Evolutionary conservation across 2,888 invertebrate genomes (phyloP).

Genomic region (Lepidocyrtinus sp.): DNA sequence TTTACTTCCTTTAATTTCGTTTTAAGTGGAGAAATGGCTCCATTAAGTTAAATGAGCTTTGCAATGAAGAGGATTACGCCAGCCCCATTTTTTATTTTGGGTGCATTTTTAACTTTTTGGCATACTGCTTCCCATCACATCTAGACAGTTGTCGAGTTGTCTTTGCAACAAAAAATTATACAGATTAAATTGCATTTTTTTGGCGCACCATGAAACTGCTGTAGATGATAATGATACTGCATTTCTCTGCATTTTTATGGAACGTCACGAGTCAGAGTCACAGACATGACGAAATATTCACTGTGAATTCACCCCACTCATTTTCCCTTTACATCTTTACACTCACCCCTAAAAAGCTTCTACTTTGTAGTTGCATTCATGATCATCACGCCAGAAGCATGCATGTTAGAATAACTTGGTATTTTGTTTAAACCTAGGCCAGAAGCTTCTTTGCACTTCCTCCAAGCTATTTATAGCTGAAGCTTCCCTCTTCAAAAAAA

Average conservation of each 20-base stretch:
- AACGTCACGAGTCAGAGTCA: slow-evolving; percentile 25
- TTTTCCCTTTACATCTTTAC: slow-evolving; percentile 20
- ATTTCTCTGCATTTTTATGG: slow-evolving; percentile 29
- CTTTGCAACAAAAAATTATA: background rate
- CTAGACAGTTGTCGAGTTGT: background rate
- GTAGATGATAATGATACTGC: background rate
- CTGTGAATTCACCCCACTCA: slow-evolving; percentile 31
- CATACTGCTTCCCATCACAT: background rate
- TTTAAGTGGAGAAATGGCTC: slow-evolving; percentile 42
- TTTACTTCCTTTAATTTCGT: background rate
- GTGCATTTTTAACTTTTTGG: background rate
- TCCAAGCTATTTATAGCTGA: background rate
- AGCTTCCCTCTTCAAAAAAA: background rate
- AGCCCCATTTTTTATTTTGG: background rate
- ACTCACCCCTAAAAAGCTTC: background rate
- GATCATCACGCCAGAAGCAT: background rate
- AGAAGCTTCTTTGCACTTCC: background rate
- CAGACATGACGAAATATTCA: background rate
- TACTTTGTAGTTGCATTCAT: background rate
- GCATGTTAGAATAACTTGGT: background rate
- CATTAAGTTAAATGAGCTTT: slow-evolving; percentile 48
- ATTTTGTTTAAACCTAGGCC: background rate
- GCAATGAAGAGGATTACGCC: slow-evolving; percentile 8
- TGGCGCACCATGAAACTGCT: background rate
- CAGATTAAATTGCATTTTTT: background rate